Percentiles rank a stretch among this genome's conserved stretches.
Conservation (phyloP, 1,140 invertebrate species). For the Phortica variegata region DNA sequence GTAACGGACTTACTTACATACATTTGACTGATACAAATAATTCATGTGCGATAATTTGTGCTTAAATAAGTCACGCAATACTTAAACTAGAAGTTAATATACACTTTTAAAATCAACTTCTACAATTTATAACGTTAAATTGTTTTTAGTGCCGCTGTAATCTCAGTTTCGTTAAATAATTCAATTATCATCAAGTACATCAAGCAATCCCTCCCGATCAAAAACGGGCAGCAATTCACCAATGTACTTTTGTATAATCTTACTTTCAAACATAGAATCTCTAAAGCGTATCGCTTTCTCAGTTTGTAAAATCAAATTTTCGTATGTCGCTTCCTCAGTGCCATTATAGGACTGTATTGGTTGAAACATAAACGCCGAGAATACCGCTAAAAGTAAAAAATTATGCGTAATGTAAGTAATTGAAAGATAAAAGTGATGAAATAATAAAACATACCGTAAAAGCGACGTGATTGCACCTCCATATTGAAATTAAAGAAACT, state of each 20-base stretch:
- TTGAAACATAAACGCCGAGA: constrained; percentile 23
- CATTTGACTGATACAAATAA: too few relatives aligned
- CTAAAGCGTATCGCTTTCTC: constrained; percentile 17
- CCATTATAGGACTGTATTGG: constrained; percentile 27
- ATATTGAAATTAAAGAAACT: constrained; percentile 34
- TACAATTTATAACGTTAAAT: too few relatives aligned
- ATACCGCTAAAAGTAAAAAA: constrained; percentile 21
- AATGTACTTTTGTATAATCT: constrained; percentile 19
- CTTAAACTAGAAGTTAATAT: too few relatives aligned
- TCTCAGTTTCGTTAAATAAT: too few relatives aligned
- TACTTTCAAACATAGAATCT: constrained; percentile 17
- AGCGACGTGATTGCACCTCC: constrained; percentile 24
- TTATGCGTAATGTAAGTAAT: neutral
- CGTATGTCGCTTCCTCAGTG: constrained; percentile 34
- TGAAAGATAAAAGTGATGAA: neutral
- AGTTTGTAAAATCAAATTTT: constrained; percentile 4
- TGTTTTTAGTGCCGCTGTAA: too few relatives aligned
- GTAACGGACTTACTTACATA: too few relatives aligned
- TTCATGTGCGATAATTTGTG: too few relatives aligned
- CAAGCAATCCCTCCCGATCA: constrained; percentile 37
- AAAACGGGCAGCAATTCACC: constrained; percentile 24
- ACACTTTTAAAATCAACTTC: too few relatives aligned
- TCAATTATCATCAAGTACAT: too few relatives aligned
- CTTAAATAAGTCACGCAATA: too few relatives aligned
- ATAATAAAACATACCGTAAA: constrained; percentile 24